Percentiles rank a stretch among this genome's conserved stretches.
Evolutionary conservation across 2,888 invertebrate genomes (phyloP).

Genomic region (Epinotia bilunana): DNA sequence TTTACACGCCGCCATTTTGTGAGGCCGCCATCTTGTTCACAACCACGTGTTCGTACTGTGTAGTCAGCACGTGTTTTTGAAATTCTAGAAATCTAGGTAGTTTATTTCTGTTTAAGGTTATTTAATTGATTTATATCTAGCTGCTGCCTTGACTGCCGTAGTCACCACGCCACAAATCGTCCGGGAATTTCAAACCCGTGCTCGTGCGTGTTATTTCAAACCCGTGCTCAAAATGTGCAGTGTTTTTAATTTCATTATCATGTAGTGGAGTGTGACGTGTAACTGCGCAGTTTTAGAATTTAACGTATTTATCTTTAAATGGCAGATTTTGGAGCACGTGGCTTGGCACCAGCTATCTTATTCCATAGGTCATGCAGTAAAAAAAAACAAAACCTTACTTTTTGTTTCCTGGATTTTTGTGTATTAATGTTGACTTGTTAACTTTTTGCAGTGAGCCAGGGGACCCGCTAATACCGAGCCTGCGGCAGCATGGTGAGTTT

Average conservation of each 20-base stretch:
- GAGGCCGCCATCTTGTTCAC: constrained; percentile 45
- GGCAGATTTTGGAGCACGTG: not conserved
- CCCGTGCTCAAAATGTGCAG: no score
- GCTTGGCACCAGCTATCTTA: not conserved
- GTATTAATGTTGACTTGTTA: constrained; percentile 17
- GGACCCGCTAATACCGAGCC: constrained; percentile 61
- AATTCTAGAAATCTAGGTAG: not conserved
- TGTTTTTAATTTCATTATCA: no score
- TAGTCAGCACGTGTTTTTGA: not conserved
- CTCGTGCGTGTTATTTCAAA: no score
- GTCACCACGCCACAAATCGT: no score
- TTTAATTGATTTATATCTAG: not conserved
- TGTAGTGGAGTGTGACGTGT: no score
- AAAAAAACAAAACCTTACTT: not conserved
- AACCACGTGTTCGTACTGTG: not conserved
- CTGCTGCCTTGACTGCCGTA: not conserved
- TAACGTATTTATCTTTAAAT: not conserved
- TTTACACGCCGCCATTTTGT: constrained; percentile 33
- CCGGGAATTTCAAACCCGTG: no score
- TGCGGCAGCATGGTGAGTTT: constrained; percentile 65
- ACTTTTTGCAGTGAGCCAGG: constrained; percentile 72
- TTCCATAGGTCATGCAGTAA: not conserved
- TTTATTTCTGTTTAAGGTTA: no score
- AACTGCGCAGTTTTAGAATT: no score
- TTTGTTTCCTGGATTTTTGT: constrained; percentile 1